phyloP scores from a whole-genome alignment of 2,113 vertebrate species.

The Eidolon helvum region DNA sequence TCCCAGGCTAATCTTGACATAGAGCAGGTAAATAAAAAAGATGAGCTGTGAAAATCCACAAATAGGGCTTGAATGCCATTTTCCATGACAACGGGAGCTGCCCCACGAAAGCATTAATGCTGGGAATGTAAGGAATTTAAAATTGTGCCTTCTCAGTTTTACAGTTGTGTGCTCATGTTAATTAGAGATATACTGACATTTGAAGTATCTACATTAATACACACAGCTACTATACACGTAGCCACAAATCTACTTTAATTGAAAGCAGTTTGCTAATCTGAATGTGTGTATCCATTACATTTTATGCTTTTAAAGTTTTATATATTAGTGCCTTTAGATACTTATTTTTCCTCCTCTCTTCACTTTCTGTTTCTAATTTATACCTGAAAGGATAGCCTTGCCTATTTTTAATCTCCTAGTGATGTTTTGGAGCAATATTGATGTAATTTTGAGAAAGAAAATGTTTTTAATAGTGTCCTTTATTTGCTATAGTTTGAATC shows the following conservation, averaged over 20 bases:
- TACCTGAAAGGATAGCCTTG: constrained; percentile 38
- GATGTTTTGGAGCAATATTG: constrained; percentile 46
- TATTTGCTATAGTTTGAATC: constrained; percentile 52
- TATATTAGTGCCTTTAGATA: constrained; percentile 43
- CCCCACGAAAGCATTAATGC: constrained; percentile 66
- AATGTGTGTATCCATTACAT: constrained; percentile 53
- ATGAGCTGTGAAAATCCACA: constrained; percentile 74
- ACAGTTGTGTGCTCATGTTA: constrained; percentile 72
- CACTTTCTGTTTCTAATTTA: constrained; percentile 59
- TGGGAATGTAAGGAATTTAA: constrained; percentile 78
- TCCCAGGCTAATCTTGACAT: constrained; percentile 79
- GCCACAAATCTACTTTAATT: constrained; percentile 73
- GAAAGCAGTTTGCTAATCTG: constrained; percentile 74
- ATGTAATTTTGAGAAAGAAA: constrained; percentile 50
- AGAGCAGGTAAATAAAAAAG: constrained; percentile 76
- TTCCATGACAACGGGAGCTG: constrained; percentile 74
- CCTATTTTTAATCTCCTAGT: constrained; percentile 52
- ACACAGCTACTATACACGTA: constrained; percentile 75
- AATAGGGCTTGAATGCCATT: constrained; percentile 71
- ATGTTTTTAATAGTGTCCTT: constrained; percentile 26
- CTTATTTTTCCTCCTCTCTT: constrained; percentile 51
- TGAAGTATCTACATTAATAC: constrained; percentile 72
- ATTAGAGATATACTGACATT: constrained; percentile 76
- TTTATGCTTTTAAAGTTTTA: constrained; percentile 72
- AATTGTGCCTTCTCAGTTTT: constrained; percentile 77